Percentiles rank a stretch among this genome's conserved stretches.
phyloP scores from a whole-genome alignment of 2,888 invertebrate species.

The Napeogenes sylphis region DNA sequence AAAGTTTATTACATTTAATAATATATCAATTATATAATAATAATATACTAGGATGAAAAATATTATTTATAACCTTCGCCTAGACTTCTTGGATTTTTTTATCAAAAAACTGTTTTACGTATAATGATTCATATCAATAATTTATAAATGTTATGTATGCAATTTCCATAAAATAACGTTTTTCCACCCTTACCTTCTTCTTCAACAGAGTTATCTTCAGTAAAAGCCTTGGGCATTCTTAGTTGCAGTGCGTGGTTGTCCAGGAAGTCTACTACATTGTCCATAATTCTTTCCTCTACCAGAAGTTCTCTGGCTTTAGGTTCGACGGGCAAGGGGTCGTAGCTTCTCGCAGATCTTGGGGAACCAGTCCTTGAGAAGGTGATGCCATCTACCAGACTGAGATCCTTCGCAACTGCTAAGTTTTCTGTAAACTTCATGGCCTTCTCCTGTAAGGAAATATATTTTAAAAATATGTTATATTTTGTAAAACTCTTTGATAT shows the following conservation, averaged over 20 bases:
- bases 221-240: conserved; percentile 68
- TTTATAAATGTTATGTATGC: too few relatives aligned
- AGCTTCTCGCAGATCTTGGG: conserved; percentile 65
- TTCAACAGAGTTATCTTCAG: conserved; percentile 66
- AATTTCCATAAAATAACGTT: too few relatives aligned
- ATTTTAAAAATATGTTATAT: too few relatives aligned
- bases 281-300: conserved; percentile 69
- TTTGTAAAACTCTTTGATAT: too few relatives aligned
- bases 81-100: too few relatives aligned
- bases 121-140: too few relatives aligned
- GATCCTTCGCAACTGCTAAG: conserved; percentile 62
- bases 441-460: conserved; percentile 57
- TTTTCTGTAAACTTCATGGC: conserved; percentile 71
- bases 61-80: too few relatives aligned
- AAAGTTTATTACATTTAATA: not conserved
- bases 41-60: too few relatives aligned
- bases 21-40: too few relatives aligned
- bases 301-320: conserved; percentile 63
- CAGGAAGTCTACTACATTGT: conserved; percentile 67
- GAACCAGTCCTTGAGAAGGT: conserved; percentile 63
- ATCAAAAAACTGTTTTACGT: too few relatives aligned
- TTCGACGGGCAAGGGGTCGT: conserved; percentile 64
- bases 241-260: conserved; percentile 65
- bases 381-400: conserved; percentile 63
- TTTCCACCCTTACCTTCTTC: conserved; percentile 58